These are phyloP conservation scores for Pelosia muscerda DNA, from an alignment of 2,888 invertebrate species.

Conservation along the genomic window DNA sequence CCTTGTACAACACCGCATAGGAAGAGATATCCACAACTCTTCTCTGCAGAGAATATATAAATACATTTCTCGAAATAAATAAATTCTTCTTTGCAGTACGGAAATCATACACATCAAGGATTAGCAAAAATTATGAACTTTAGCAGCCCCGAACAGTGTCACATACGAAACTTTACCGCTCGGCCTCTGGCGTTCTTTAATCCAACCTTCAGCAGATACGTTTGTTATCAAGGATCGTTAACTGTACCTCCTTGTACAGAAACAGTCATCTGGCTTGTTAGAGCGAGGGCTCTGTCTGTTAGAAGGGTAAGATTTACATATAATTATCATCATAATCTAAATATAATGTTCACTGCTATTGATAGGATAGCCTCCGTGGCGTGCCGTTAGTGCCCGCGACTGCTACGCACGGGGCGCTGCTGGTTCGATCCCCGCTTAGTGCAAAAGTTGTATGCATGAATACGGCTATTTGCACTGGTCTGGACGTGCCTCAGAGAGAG, in stretches of 20 bases:
- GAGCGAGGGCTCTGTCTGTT: conserved; percentile 64
- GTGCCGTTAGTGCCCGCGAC: too few relatives aligned
- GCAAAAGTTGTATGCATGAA: too few relatives aligned
- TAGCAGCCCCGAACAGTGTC: conserved; percentile 23
- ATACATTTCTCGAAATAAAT: neutral
- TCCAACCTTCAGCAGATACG: conserved; percentile 70
- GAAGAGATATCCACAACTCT: too few relatives aligned
- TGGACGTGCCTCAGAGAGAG: too few relatives aligned
- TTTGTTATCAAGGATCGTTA: conserved; percentile 73
- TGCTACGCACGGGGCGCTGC: too few relatives aligned
- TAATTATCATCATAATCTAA: neutral
- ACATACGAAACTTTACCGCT: conserved; percentile 12
- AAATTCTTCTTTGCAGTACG: conserved; percentile 57
- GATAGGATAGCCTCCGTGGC: too few relatives aligned
- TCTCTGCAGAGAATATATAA: too few relatives aligned
- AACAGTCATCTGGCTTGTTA: conserved; percentile 72
- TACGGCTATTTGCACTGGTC: too few relatives aligned
- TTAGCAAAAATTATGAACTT: conserved; percentile 50
- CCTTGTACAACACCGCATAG: too few relatives aligned
- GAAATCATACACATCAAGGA: conserved; percentile 62
- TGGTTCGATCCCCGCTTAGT: too few relatives aligned
- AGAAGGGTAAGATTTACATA: conserved; percentile 59
- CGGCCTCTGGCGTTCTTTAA: conserved; percentile 59
- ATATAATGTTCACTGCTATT: neutral
- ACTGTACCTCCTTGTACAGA: conserved; percentile 74